Conservation (phyloP, 2,888 invertebrate species). For the Chromoteleia sp. region DNA sequence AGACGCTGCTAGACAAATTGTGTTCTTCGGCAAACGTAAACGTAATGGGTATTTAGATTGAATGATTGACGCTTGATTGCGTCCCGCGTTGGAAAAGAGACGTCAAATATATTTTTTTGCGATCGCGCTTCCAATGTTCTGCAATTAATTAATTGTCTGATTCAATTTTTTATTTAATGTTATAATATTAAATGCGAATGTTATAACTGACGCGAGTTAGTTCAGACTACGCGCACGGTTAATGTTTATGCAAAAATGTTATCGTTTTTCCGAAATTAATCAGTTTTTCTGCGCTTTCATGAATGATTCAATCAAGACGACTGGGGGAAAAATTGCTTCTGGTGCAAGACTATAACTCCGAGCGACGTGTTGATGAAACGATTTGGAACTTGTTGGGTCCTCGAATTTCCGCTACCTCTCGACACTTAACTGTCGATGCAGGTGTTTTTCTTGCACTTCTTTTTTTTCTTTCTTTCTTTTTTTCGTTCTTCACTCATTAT, state of each 20-base stretch:
- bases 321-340: constrained; percentile 47
- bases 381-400: constrained; percentile 62
- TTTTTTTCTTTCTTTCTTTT: neutral
- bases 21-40: constrained; percentile 62
- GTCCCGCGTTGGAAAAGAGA: constrained; percentile 30
- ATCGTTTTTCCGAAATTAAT: constrained; percentile 33
- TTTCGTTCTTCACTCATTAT: constrained; percentile 22
- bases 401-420: constrained; percentile 54
- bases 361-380: constrained; percentile 60
- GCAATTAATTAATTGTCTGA: constrained; percentile 24
- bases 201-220: no score
- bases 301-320: constrained; percentile 61
- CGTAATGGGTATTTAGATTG: constrained; percentile 68
- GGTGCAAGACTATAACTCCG: constrained; percentile 37
- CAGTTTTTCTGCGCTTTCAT: constrained; percentile 25
- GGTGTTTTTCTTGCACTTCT: constrained; percentile 59
- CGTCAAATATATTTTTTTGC: constrained; percentile 47
- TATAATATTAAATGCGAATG: no score
- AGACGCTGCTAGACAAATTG: constrained; percentile 65
- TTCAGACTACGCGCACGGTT: no score
- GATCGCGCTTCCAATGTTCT: constrained; percentile 16
- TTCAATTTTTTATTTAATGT: constrained; percentile 12
- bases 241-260: neutral
- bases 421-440: constrained; percentile 53
- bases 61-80: constrained; percentile 69